Evolutionary conservation across 2,797 vertebrate species (phyloP).

Genomic region (Ficedula albicollis): DNA sequence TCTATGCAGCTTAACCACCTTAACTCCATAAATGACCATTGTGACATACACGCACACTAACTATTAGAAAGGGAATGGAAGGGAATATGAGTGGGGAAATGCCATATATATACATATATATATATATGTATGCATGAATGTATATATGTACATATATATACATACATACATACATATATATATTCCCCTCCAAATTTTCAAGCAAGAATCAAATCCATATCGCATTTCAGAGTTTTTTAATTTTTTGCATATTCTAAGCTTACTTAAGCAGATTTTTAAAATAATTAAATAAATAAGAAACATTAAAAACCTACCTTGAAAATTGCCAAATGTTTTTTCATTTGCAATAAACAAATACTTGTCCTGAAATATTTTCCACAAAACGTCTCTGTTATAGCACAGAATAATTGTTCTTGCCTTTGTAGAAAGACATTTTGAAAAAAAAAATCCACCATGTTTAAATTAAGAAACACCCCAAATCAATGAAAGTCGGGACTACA

Average conservation of each 20-base stretch:
- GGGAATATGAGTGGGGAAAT: not conserved
- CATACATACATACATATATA: no score
- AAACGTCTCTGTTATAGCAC: not conserved
- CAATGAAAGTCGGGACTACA: not conserved
- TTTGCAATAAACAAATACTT: not conserved
- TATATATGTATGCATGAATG: no score
- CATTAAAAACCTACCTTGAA: not conserved
- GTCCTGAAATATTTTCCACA: not conserved
- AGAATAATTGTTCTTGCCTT: not conserved
- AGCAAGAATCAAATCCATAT: not conserved
- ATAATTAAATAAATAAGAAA: accelerated
- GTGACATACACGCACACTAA: accelerated
- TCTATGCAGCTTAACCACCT: not conserved
- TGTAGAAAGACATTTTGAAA: not conserved
- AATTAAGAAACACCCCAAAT: not conserved
- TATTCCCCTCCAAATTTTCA: not conserved
- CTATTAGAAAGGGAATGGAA: not conserved
- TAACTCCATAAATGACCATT: not conserved
- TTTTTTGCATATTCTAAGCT: accelerated
- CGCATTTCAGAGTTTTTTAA: accelerated
- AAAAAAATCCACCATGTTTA: not conserved
- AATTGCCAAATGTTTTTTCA: accelerated
- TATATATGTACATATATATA: no score
- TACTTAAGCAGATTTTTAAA: not conserved
- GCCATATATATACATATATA: not conserved